Conservation (phyloP, 2,888 invertebrate genomes). For the Scaptomyza parva region DNA sequence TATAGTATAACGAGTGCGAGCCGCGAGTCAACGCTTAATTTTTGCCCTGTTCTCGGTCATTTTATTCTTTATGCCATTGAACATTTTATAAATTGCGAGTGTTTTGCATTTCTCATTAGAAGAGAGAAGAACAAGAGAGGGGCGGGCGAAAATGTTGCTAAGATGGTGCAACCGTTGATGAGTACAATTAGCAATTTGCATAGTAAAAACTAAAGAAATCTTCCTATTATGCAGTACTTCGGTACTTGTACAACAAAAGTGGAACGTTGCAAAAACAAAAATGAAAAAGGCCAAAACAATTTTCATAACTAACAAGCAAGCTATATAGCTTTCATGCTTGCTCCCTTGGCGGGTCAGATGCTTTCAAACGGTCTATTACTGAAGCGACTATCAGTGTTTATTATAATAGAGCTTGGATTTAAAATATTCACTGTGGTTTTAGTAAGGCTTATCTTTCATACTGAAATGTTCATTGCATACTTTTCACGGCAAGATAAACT, state of each 20-base stretch:
- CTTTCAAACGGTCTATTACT: slow-evolving; percentile 15
- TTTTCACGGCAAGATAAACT: background rate
- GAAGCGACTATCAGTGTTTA: slow-evolving; percentile 5
- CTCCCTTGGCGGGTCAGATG: slow-evolving; percentile 22
- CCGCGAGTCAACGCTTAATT: slow-evolving; percentile 59
- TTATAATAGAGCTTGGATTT: background rate
- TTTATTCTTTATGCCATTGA: slow-evolving; percentile 65
- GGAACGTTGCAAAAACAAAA: slow-evolving; percentile 6
- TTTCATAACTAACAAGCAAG: slow-evolving; percentile 63
- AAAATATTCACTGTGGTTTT: slow-evolving; percentile 6
- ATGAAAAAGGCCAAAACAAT: slow-evolving; percentile 35
- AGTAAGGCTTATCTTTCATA: background rate
- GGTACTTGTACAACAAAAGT: background rate
- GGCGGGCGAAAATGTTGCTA: no score
- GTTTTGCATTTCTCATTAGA: slow-evolving; percentile 78
- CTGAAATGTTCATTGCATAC: background rate
- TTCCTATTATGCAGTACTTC: slow-evolving; percentile 21
- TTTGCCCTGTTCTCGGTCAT: slow-evolving; percentile 54
- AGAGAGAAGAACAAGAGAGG: background rate
- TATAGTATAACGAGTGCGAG: slow-evolving; percentile 33
- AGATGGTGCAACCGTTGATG: slow-evolving; percentile 58
- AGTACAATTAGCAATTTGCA: slow-evolving; percentile 80
- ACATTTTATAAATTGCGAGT: slow-evolving; percentile 75
- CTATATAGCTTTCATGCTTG: background rate
- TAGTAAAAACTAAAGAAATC: slow-evolving; percentile 69